Base-by-base conservation (phyloP, 2,797 vertebrate genomes). In the Catharus ustulatus region DNA sequence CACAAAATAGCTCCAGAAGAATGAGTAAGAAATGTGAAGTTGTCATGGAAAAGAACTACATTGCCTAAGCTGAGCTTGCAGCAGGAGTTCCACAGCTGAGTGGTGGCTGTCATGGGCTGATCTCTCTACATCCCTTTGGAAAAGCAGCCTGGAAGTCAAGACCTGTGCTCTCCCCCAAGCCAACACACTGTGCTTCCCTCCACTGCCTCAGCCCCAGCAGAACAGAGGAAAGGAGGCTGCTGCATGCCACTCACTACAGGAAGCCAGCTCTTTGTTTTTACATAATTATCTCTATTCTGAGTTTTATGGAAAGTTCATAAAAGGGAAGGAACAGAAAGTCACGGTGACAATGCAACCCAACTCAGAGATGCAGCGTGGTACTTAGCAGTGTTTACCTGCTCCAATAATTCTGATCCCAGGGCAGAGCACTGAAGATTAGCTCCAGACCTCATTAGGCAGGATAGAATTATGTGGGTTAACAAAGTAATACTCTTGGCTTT, bases 391-490 rank as follows among this genome's bases (percentile, higher is more conserved):
- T 97, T 97, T 97, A 97, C 96, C 95, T 96, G 96, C 97, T 96
- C 94, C 95, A 95, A 63, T 96, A 96, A 96, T 76, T 96, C 88
- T 82, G 87, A 82, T 97, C 97, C 95, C 96, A 96, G 90, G 83
- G 79, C 95, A 95, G 87, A 94, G 73, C 5, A 3, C 84, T 79
- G 64, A 91, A 95, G 93, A 95, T 96, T 94, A 96, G 93, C 94
- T 95, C 93, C 92, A 96, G 91, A 95, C 96, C 95, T 97, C 97
- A 97, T 96, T 97, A 97, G 94, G 84, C 91, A 92, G 72, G 89
- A 92, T 94, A 95, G 97, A 96, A 96, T 97, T 97, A 97, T 93
- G 79, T 95, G 93, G 90, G 95, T 97, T 97, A 97, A 97, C 95
- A 90, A 94, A 97, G 94, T 96, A 95, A 96, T 94, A 90, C 93